Conservation (phyloP, 1,140 invertebrate genomes). For the Solenopsis fugax region DNA sequence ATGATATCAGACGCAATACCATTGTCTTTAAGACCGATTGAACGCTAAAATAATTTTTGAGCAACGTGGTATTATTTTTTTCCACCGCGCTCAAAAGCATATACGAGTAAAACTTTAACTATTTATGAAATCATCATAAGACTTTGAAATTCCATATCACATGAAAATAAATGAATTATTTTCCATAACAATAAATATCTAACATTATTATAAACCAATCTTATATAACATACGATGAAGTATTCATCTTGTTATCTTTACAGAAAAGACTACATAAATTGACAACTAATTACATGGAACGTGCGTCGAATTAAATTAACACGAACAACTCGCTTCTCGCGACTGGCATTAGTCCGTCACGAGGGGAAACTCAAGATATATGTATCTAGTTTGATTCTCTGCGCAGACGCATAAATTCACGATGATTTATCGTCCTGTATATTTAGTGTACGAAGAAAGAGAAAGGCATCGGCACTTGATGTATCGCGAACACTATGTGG, state of each 20-base stretch:
- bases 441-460: constrained; percentile 49
- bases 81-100: constrained; percentile 29
- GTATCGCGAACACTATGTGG: constrained; percentile 15
- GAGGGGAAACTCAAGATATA: constrained; percentile 66
- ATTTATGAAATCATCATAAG: not conserved
- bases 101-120: not conserved
- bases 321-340: constrained; percentile 37
- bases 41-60: constrained; percentile 75
- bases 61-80: constrained; percentile 64
- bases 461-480: constrained; percentile 35
- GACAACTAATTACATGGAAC: constrained; percentile 65
- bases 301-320: constrained; percentile 77
- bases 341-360: constrained; percentile 52
- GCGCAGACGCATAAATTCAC: constrained; percentile 48
- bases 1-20: constrained; percentile 73
- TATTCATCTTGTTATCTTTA: not conserved
- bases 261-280: constrained; percentile 62
- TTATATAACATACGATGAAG: constrained; percentile 22
- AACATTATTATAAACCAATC: not conserved
- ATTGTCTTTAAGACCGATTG: constrained; percentile 80
- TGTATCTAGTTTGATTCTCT: constrained; percentile 70
- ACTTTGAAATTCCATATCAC: not conserved
- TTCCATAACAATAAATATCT: not conserved
- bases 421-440: constrained; percentile 77
- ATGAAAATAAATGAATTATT: not conserved